Evolutionary conservation across 2,113 vertebrate species (phyloP).

Genomic region (Rhabdomys dilectus): DNA sequence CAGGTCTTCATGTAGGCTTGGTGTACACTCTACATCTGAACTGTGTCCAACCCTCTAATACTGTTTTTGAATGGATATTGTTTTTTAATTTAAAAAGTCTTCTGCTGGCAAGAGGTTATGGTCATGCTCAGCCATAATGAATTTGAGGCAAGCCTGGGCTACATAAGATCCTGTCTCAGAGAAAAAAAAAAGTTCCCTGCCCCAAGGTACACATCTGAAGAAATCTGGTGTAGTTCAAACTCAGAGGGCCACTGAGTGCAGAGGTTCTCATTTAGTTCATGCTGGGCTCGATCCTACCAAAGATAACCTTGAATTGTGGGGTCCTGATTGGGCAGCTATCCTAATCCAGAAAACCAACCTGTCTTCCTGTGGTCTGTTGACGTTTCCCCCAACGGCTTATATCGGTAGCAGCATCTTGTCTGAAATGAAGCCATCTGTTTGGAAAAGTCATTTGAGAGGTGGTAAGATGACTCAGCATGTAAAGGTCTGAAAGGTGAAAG

Average conservation of each 20-base stretch:
- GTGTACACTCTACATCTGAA: too few relatives aligned
- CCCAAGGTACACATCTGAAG: background rate
- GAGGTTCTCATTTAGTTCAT: background rate
- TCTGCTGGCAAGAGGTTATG: background rate
- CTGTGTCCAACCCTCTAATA: background rate
- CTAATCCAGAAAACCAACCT: background rate
- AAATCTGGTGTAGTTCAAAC: background rate
- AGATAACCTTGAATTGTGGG: background rate
- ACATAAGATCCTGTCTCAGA: background rate
- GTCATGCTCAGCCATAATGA: background rate
- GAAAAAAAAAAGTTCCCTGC: background rate
- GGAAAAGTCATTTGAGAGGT: background rate
- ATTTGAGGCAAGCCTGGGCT: background rate
- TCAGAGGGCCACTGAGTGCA: background rate
- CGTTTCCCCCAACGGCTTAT: background rate
- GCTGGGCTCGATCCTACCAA: background rate
- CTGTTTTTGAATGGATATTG: background rate
- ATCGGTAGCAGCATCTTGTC: background rate
- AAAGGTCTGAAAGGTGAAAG: too few relatives aligned
- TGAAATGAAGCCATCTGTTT: background rate
- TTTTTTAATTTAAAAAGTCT: slow-evolving; percentile 26
- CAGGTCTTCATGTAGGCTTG: background rate
- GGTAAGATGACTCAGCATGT: background rate
- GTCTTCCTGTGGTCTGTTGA: background rate
- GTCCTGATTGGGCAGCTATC: background rate